These are phyloP conservation scores for Tetramorium parvispinum DNA, from an alignment of 1,140 invertebrate species.

Conservation along the genomic window DNA sequence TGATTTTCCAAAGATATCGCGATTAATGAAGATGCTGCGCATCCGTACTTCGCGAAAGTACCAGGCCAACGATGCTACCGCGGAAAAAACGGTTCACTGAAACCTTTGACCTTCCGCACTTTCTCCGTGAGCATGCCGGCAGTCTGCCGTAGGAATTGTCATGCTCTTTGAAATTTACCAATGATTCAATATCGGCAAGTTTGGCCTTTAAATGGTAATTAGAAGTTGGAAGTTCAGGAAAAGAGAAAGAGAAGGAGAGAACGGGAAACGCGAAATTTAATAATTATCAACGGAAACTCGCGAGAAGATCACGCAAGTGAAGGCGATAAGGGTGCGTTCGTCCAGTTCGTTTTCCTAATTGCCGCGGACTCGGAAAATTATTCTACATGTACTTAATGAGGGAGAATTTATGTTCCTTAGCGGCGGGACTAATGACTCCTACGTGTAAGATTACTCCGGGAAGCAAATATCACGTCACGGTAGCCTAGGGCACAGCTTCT, in stretches of 20 bases:
- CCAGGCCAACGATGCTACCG: constrained; percentile 26
- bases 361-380: constrained; percentile 11
- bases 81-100: constrained; percentile 78
- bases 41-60: constrained; percentile 61
- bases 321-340: constrained; percentile 5
- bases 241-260: background rate
- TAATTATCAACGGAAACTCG: constrained; percentile 29
- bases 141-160: constrained; percentile 56
- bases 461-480: constrained; percentile 25
- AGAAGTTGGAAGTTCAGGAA: background rate
- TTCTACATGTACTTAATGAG: constrained; percentile 44
- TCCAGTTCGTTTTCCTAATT: constrained; percentile 43
- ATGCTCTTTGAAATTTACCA: constrained; percentile 53
- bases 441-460: constrained; percentile 37
- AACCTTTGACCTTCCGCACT: constrained; percentile 83
- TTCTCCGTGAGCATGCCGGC: constrained; percentile 76
- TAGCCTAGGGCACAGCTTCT: background rate
- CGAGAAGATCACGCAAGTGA: background rate
- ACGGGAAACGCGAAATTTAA: constrained; percentile 5
- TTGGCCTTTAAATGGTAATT: constrained; percentile 52
- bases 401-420: constrained; percentile 10
- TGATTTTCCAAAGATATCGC: background rate
- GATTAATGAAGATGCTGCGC: constrained; percentile 25
- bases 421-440: constrained; percentile 21
- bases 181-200: constrained; percentile 21